phyloP scores from a whole-genome alignment of 2,113 vertebrate species.

The Andinoacara biseriatus region DNA sequence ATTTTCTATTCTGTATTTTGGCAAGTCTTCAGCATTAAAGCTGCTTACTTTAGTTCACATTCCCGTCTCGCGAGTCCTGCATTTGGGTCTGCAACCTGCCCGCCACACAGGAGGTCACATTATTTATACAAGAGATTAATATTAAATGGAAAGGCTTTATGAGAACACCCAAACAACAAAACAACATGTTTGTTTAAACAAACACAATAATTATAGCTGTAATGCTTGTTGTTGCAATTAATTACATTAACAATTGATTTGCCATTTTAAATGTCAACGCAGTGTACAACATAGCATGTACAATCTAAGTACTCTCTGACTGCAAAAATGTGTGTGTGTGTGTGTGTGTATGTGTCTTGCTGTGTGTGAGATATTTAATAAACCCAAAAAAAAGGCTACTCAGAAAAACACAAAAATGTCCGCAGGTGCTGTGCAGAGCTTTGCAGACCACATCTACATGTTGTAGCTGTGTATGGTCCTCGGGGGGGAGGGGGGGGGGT shows the following conservation, averaged over 20 bases:
- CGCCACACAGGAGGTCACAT: background rate
- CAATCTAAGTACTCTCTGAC: background rate
- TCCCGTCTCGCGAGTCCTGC: too few relatives aligned
- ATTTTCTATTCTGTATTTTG: too few relatives aligned
- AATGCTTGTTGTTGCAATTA: background rate
- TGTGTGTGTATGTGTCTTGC: rapidly evolving
- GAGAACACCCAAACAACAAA: background rate
- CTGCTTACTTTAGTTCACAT: too few relatives aligned
- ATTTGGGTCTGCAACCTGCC: too few relatives aligned
- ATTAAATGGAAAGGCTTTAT: background rate
- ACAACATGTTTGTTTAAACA: background rate
- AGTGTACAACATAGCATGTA: background rate
- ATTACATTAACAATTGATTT: background rate
- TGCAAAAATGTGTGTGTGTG: background rate
- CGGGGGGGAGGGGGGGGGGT: background rate
- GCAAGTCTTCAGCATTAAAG: too few relatives aligned
- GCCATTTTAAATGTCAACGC: background rate
- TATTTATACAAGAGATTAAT: background rate
- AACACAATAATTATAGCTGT: background rate
- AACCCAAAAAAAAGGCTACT: too few relatives aligned
- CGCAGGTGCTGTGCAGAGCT: background rate
- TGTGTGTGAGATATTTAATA: background rate
- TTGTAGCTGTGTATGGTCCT: background rate
- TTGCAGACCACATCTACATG: background rate
- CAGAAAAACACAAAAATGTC: too few relatives aligned